phyloP scores from a whole-genome alignment of 2,888 invertebrate genomes.

The Andrena flavipes region DNA sequence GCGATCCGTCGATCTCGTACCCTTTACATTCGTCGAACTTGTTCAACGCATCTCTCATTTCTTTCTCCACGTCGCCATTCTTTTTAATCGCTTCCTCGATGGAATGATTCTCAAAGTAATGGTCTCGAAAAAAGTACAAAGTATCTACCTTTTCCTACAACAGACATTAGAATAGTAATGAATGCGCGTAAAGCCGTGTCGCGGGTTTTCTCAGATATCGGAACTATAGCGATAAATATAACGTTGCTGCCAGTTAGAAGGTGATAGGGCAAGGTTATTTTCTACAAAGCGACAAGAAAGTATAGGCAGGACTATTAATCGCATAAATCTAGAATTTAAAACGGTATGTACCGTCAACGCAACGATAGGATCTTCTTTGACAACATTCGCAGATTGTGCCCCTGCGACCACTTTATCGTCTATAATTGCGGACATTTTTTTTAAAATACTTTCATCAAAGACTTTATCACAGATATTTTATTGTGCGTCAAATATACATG shows the following conservation, averaged over 20 bases:
- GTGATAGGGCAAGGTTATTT: neutral
- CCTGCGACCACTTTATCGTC: slow-evolving; percentile 84
- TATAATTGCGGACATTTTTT: slow-evolving; percentile 81
- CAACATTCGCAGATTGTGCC: slow-evolving; percentile 78
- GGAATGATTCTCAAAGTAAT: slow-evolving; percentile 91
- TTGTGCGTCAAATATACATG: slow-evolving; percentile 44
- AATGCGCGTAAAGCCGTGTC: neutral
- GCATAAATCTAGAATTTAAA: slow-evolving; percentile 30
- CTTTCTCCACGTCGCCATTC: slow-evolving; percentile 87
- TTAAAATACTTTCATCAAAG: slow-evolving; percentile 15
- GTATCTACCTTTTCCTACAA: slow-evolving; percentile 88
- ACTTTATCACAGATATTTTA: slow-evolving; percentile 36
- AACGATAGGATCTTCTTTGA: slow-evolving; percentile 83
- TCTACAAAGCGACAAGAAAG: neutral
- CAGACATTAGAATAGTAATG: slow-evolving; percentile 36
- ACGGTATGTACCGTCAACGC: slow-evolving; percentile 78
- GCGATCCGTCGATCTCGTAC: slow-evolving; percentile 84
- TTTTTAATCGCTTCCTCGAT: slow-evolving; percentile 90
- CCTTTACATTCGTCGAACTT: slow-evolving; percentile 90
- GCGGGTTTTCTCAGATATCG: neutral
- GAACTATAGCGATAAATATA: neutral
- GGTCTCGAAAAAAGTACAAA: slow-evolving; percentile 90
- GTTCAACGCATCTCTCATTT: slow-evolving; percentile 87
- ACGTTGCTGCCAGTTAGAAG: neutral
- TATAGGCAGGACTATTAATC: neutral